Evolutionary conservation across 2,113 vertebrate species (phyloP).

Genomic region (Pontoporia blainvillei): DNA sequence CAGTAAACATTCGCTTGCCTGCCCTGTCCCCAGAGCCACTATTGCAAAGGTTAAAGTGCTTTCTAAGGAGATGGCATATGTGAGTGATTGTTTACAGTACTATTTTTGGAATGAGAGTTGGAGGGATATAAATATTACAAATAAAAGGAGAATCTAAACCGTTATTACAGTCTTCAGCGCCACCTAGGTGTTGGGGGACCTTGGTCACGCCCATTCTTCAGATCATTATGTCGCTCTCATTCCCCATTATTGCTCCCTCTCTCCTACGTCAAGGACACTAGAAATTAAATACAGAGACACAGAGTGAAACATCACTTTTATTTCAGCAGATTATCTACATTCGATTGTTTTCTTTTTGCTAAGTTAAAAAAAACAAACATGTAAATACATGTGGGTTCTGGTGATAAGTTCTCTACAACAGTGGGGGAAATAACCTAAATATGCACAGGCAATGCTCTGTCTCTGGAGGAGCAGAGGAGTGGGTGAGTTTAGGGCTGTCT

Average conservation of each 20-base stretch:
- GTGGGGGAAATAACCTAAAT: neutral
- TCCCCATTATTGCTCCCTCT: neutral
- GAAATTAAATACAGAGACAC: neutral
- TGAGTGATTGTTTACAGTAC: neutral
- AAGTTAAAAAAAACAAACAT: neutral
- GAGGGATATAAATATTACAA: neutral
- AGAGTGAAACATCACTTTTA: slow-evolving; percentile 14
- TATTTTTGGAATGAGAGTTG: neutral
- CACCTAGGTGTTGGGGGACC: neutral
- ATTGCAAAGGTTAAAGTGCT: neutral
- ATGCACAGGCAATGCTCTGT: neutral
- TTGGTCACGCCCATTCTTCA: neutral
- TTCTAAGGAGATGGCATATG: neutral
- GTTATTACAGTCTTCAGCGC: neutral
- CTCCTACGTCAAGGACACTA: neutral
- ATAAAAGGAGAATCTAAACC: neutral
- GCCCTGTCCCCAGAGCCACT: neutral
- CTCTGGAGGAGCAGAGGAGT: neutral
- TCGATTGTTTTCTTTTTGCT: neutral
- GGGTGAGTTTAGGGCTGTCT: neutral
- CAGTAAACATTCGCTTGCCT: neutral
- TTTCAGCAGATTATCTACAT: neutral
- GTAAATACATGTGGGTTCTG: neutral
- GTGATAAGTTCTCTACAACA: neutral
- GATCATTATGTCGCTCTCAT: neutral